Percentiles rank a stretch among this genome's conserved stretches.
Evolutionary conservation across 2,888 invertebrate species (phyloP).

Genomic region (Pegoplata infirma): DNA sequence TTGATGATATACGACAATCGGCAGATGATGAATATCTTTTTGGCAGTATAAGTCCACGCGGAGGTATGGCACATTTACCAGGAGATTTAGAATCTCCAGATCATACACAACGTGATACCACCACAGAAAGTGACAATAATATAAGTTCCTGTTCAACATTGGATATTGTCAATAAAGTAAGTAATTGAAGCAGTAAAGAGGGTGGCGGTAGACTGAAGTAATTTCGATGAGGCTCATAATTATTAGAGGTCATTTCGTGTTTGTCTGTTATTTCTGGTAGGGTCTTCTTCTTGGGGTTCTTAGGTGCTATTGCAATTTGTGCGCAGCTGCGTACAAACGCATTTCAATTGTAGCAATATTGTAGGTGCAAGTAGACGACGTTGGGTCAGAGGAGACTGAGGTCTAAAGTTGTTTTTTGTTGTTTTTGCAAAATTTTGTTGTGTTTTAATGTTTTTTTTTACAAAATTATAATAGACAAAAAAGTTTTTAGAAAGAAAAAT

Average conservation of each 20-base stretch:
- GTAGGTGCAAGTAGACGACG: constrained; percentile 50
- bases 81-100: constrained; percentile 70
- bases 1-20: constrained; percentile 64
- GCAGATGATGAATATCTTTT: constrained; percentile 72
- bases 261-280: constrained; percentile 2
- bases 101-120: constrained; percentile 74
- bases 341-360: constrained; percentile 32
- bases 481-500: constrained; percentile 36
- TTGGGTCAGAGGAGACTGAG: constrained; percentile 52
- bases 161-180: constrained; percentile 77
- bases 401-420: too few relatives aligned
- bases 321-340: constrained; percentile 61
- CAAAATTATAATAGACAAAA: constrained; percentile 56
- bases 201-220: neutral
- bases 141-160: constrained; percentile 77
- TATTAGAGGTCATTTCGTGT: constrained; percentile 31
- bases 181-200: constrained; percentile 38
- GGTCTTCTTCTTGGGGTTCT: neutral
- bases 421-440: constrained; percentile 53
- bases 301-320: constrained; percentile 34
- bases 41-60: constrained; percentile 74
- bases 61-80: constrained; percentile 62
- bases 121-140: constrained; percentile 76
- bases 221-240: neutral
- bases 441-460: constrained; percentile 44